Conservation (phyloP, 2,888 invertebrate species). For the Bombylius discolor region DNA sequence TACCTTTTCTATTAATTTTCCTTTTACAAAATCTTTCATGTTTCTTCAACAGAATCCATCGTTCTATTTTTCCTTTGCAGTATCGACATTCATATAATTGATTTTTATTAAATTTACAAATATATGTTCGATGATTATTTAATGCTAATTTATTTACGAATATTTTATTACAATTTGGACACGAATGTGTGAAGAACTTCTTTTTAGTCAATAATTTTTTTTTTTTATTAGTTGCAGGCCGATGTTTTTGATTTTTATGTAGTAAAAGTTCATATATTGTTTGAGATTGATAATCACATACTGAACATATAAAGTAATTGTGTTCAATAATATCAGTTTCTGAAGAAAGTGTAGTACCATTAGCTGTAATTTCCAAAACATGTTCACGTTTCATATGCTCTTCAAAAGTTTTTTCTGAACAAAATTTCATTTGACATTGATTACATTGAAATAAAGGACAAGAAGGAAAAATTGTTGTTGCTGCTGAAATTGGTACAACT, state of each 20-base stretch:
- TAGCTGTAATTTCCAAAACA: no score
- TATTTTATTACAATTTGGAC: constrained; percentile 24
- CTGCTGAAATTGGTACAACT: constrained; percentile 26
- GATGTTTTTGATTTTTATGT: constrained; percentile 10
- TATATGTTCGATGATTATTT: constrained; percentile 30
- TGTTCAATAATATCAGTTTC: no score
- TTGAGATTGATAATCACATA: constrained; percentile 8
- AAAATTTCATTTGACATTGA: constrained; percentile 4
- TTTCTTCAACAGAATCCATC: constrained; percentile 27
- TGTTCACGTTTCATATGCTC: constrained; percentile 7
- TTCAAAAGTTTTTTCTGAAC: constrained; percentile 1
- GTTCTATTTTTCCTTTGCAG: constrained; percentile 24
- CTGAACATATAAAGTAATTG: constrained; percentile 5
- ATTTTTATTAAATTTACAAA: constrained; percentile 21
- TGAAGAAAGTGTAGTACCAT: no score
- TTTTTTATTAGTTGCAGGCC: not conserved
- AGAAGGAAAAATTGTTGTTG: not conserved
- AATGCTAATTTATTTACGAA: constrained; percentile 27
- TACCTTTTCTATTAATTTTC: not conserved
- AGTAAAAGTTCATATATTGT: constrained; percentile 7
- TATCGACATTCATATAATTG: constrained; percentile 24
- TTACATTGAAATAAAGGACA: constrained; percentile 6
- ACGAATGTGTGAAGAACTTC: constrained; percentile 14
- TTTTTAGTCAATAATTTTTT: not conserved
- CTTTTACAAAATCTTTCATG: constrained; percentile 24